phyloP scores from a whole-genome alignment of 1,140 invertebrate genomes.

The Macrobrachium nipponense region DNA sequence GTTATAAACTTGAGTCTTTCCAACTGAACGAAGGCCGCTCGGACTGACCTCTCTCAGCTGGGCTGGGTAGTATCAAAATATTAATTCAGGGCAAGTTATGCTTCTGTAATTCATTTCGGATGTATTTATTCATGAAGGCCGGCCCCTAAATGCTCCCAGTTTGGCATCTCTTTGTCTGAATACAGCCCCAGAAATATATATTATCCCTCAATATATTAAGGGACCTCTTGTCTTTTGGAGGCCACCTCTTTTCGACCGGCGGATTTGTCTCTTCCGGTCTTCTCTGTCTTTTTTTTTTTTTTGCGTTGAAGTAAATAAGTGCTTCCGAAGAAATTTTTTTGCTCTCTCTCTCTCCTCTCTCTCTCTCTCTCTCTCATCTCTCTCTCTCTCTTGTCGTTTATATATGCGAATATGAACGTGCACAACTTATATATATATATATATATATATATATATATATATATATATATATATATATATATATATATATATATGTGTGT shows the following conservation, averaged over 20 bases:
- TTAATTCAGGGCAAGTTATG: slow-evolving; percentile 59
- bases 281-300: too few relatives aligned
- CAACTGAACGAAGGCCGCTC: background rate
- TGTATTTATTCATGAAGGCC: slow-evolving; percentile 60
- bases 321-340: too few relatives aligned
- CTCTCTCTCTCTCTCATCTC: too few relatives aligned
- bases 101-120: slow-evolving; percentile 60
- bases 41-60: slow-evolving; percentile 33
- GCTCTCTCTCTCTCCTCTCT: too few relatives aligned
- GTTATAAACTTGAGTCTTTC: slow-evolving; percentile 4
- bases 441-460: background rate
- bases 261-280: too few relatives aligned
- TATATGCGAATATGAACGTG: too few relatives aligned
- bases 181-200: slow-evolving; percentile 39
- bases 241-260: too few relatives aligned
- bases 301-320: too few relatives aligned
- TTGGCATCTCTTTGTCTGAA: slow-evolving; percentile 55
- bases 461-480: slow-evolving; percentile 2
- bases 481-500: background rate
- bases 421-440: background rate
- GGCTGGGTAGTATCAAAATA: slow-evolving; percentile 57
- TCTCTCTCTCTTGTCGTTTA: too few relatives aligned
- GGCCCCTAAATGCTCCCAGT: slow-evolving; percentile 53
- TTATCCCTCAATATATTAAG: slow-evolving; percentile 26
- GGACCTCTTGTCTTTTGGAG: background rate